phyloP scores from a whole-genome alignment of 2,797 vertebrate species.

The Myoxocephalus aenaeus region DNA sequence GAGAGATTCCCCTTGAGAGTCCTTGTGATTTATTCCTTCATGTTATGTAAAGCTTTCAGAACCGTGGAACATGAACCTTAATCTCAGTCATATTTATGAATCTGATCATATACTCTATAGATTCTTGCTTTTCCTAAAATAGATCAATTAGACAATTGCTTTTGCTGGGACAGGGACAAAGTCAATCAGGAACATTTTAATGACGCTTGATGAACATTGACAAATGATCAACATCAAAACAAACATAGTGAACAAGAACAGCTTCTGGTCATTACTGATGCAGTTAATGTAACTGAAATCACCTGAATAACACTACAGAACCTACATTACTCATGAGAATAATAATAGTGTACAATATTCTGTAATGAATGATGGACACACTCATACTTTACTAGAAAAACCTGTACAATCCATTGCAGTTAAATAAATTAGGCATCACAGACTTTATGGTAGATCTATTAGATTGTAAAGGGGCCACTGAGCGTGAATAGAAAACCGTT shows the following conservation, averaged over 20 bases:
- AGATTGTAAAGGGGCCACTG: background rate
- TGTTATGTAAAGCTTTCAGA: background rate
- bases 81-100: background rate
- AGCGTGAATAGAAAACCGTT: background rate
- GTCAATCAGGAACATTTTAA: constrained; percentile 2
- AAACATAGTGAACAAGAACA: background rate
- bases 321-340: background rate
- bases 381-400: background rate
- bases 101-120: background rate
- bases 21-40: background rate
- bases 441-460: background rate
- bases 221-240: constrained; percentile 5
- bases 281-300: constrained; percentile 1
- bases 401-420: background rate
- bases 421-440: background rate
- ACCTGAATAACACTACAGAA: background rate
- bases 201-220: background rate
- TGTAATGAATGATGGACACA: constrained; percentile 2
- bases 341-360: background rate
- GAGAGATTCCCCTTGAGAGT: background rate
- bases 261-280: background rate
- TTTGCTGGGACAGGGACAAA: background rate
- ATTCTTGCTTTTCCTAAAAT: background rate
- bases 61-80: background rate
- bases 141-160: background rate